These are phyloP conservation scores for Bedellia somnulentella DNA, from an alignment of 2,888 invertebrate genomes.

Conservation along the genomic window DNA sequence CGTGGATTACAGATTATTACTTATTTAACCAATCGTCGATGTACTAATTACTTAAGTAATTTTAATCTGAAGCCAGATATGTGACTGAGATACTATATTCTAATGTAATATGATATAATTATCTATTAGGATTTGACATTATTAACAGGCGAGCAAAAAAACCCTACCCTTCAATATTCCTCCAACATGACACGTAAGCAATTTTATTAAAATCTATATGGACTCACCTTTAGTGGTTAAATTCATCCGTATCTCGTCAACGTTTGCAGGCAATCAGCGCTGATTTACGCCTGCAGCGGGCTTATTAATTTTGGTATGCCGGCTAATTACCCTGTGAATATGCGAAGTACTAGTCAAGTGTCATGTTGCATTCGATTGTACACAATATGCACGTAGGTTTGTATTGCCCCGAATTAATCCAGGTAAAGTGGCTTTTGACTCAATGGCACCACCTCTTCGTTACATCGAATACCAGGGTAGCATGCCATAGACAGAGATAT, in stretches of 20 bases:
- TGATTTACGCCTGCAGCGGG: constrained; percentile 38
- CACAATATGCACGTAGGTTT: constrained; percentile 20
- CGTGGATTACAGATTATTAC: no score
- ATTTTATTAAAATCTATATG: no score
- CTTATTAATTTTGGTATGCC: constrained; percentile 53
- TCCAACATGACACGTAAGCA: no score
- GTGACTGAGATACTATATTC: no score
- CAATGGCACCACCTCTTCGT: constrained; percentile 37
- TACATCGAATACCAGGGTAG: constrained; percentile 39
- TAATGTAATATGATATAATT: no score
- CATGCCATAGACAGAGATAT: constrained; percentile 22
- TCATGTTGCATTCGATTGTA: constrained; percentile 28
- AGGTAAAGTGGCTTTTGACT: constrained; percentile 25
- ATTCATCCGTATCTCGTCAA: constrained; percentile 55
- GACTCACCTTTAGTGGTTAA: constrained; percentile 55
- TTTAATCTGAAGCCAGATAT: no score
- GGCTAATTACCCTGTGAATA: constrained; percentile 54
- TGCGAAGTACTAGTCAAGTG: constrained; percentile 44
- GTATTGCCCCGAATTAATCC: constrained; percentile 28
- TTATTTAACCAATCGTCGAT: no score
- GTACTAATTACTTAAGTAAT: no score
- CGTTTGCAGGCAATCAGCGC: constrained; percentile 39
- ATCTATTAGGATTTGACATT: no score
- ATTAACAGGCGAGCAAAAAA: no score
- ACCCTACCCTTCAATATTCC: no score